Evolutionary conservation across 2,888 invertebrate species (phyloP).

Genomic region (Nephrotoma flavescens): DNA sequence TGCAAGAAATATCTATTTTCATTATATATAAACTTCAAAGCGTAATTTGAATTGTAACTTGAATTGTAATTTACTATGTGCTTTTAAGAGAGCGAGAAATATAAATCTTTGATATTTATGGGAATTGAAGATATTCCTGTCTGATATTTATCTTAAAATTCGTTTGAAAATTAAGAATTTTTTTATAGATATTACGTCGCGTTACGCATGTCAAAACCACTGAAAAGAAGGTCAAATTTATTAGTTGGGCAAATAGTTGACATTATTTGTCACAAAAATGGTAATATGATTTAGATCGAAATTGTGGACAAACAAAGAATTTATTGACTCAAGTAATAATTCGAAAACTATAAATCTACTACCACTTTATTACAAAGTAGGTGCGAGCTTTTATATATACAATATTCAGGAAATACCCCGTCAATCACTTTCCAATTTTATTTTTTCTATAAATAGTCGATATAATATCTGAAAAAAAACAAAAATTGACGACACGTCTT

Average conservation of each 20-base stretch:
- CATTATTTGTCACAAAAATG: neutral
- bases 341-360: neutral
- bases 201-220: too few relatives aligned
- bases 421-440: neutral
- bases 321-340: neutral
- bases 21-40: too few relatives aligned
- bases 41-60: too few relatives aligned
- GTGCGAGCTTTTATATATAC: neutral
- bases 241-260: neutral
- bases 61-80: too few relatives aligned
- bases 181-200: too few relatives aligned
- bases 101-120: too few relatives aligned
- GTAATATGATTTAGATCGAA: neutral
- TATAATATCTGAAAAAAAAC: neutral
- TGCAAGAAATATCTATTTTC: too few relatives aligned
- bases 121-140: too few relatives aligned
- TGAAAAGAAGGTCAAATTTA: neutral
- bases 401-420: neutral
- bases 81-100: too few relatives aligned
- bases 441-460: neutral
- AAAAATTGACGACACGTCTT: neutral
- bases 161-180: too few relatives aligned
- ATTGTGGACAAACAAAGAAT: neutral
- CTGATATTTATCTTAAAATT: too few relatives aligned
- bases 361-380: neutral